Percentiles rank a stretch among this genome's conserved stretches.
These are phyloP conservation scores for Iphiclides podalirius DNA, from an alignment of 2,888 invertebrate genomes.

Conservation along the genomic window DNA sequence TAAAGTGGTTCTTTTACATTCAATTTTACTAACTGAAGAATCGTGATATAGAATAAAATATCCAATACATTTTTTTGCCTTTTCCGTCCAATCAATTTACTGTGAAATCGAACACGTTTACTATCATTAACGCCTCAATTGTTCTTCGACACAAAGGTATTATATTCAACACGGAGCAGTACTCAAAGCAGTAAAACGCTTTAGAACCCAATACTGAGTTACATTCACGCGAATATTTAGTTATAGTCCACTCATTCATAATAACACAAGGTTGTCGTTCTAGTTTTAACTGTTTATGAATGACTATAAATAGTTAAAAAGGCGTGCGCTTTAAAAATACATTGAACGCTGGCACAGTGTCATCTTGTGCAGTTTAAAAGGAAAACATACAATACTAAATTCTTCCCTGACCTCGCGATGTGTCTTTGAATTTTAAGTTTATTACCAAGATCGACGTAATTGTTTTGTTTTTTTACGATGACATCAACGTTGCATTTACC, in stretches of 20 bases:
- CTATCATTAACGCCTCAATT: no score
- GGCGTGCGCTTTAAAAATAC: neutral
- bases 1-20: neutral
- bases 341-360: neutral
- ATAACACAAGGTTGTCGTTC: neutral
- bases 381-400: neutral
- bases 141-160: no score
- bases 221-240: neutral
- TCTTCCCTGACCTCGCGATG: neutral
- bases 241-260: neutral
- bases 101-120: no score
- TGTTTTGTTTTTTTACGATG: slow-evolving; percentile 1
- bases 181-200: no score
- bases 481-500: neutral
- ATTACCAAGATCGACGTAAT: neutral
- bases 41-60: no score
- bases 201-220: neutral
- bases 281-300: neutral
- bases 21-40: neutral
- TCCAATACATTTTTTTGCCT: no score
- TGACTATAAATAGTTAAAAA: neutral
- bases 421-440: neutral
- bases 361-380: neutral
- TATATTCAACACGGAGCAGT: no score
- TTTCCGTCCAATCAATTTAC: no score